Base-by-base conservation (phyloP, 2,888 invertebrate genomes). In the Automeris io region DNA sequence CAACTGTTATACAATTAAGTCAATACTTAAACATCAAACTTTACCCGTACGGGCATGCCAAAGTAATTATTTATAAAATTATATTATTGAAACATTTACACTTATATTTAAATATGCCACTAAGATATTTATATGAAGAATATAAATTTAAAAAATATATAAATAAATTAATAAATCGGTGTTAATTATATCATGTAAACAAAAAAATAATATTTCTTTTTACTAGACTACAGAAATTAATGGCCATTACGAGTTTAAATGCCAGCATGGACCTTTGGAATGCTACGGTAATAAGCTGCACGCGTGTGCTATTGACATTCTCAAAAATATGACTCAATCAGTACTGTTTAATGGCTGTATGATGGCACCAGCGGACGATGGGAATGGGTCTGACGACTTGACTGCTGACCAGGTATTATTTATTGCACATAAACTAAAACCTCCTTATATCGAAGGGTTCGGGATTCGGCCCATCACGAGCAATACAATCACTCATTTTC, bases 31-130 rank as follows among this genome's bases (percentile, higher is more conserved):
- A 89, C 33, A 58, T 94, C 6, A 80, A 90, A 47, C 80, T 93
- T 25, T 79, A 93, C 47, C 94, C 95, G n/a, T 95, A 93, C 68
- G 95, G 95, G 40, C 93, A 94, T 77, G 94, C 94, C 2, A 70
- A 83, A 82, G 92, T 92, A 79, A 82, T 19, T 21, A 31, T n/a
- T n/a, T n/a, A 2, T 2, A 71, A 11, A 42, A 21, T 33, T 22
- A 24, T 36, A 21, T 29, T 41, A 33, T 7, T 33, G 36, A 24
- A 21, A 8, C 7, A 34, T n/a, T n/a, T n/a, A n/a, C n/a, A n/a
- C n/a, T n/a, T n/a, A n/a, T n/a, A n/a, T n/a, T n/a, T n/a, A n/a
- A n/a, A n/a, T n/a, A n/a, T n/a, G n/a, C n/a, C n/a, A n/a, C n/a
- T n/a, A n/a, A n/a, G n/a, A n/a, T n/a, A n/a, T n/a, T n/a, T n/a